Base-by-base conservation (phyloP, 2,888 invertebrate genomes). In the Callimorpha dominula region DNA sequence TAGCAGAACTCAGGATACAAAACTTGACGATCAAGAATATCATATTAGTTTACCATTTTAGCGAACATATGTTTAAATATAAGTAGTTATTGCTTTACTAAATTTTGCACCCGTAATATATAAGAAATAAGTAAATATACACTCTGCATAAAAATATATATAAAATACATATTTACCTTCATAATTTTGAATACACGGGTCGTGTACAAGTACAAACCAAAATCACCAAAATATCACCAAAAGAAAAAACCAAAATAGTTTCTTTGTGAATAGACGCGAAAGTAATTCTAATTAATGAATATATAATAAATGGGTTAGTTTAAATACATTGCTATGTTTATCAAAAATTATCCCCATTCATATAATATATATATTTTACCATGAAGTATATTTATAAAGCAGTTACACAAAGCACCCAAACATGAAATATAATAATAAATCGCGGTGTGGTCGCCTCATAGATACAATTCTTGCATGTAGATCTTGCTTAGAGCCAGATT, bases 81-180 rank as follows among this genome's bases (percentile, higher is more conserved):
- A 57, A n/a, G n/a, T 20, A 20, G 8, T 3, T 9, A 20, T 11
- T 20, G n/a, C 9, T 11, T 20, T 15, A 15, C 14, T 0, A 14
- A 2, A 15, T 15, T 14, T 5, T 15, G 14, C 15, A 5, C 5
- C 15, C 15, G 17, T 5, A 14, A 5, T 17, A 15, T 12, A 50
- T 50, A 14, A 14, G 15, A 50, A 15, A 50, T 50, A 50, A 50
- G 5, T 50, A 50, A 50, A 50, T 50, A 50, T 50, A 9, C 11
- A 46, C 11, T 46, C 9, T 11, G 9, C 9, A 46, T 11, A 8
- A 46, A 46, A 46, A 40, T 50, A 49, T 14, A n/a, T 49, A 49
- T 43, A 60, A 78, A 71, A 75, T 78, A 82, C 81, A 75, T 79
- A 82, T 83, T 82, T 83, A 82, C 81, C 83, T 81, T 80, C 68